These are phyloP conservation scores for Baccha elongata DNA, from an alignment of 2,888 invertebrate species.

Conservation along the genomic window DNA sequence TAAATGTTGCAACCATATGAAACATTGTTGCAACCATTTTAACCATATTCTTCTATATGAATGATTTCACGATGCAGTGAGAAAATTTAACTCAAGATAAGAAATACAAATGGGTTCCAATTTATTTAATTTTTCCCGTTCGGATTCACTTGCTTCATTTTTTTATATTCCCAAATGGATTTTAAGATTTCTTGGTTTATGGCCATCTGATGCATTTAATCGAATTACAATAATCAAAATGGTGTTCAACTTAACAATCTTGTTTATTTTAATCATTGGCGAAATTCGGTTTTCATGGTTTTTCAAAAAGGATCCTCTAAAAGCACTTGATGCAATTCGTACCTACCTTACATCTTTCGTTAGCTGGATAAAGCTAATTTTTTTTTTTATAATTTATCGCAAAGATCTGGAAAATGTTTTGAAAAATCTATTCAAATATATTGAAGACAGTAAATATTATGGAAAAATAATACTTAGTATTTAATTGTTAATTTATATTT, in stretches of 20 bases:
- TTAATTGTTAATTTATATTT: too few relatives aligned
- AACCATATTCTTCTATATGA: too few relatives aligned
- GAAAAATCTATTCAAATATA: background rate
- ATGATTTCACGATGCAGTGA: too few relatives aligned
- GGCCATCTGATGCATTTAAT: background rate
- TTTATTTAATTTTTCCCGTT: background rate
- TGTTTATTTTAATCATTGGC: background rate
- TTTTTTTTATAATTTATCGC: constrained; percentile 25
- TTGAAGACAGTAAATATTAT: constrained; percentile 5
- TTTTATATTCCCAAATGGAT: constrained; percentile 1
- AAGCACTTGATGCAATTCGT: constrained; percentile 19
- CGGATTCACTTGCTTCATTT: background rate
- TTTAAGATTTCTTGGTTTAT: background rate
- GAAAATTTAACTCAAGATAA: too few relatives aligned
- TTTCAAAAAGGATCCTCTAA: background rate
- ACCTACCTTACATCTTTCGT: constrained; percentile 40
- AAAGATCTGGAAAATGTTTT: background rate
- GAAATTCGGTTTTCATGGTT: background rate
- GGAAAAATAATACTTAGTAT: too few relatives aligned
- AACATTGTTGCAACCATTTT: too few relatives aligned
- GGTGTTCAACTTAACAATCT: background rate
- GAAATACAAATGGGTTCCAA: background rate
- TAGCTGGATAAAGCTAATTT: constrained; percentile 44
- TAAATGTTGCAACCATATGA: too few relatives aligned
- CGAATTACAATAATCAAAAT: background rate